Conservation (phyloP, 1,140 invertebrate genomes). For the Hylaeus anthracinus region DNA sequence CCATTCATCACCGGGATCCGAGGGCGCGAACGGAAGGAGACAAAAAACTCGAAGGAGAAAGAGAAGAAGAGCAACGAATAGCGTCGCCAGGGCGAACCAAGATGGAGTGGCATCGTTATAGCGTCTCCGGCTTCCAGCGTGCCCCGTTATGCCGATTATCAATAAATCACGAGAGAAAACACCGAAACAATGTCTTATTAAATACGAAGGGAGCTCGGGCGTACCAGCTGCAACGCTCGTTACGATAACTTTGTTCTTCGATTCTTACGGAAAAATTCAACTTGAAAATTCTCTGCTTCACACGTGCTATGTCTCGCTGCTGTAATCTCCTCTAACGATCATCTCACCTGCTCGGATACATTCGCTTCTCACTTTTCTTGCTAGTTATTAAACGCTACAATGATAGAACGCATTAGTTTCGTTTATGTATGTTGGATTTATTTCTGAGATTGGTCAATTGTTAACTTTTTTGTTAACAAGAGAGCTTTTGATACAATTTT, state of each 20-base stretch:
- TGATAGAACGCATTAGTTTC: no score
- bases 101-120: slow-evolving; percentile 60
- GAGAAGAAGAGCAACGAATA: slow-evolving; percentile 54
- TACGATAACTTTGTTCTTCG: background rate
- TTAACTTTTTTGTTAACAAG: no score
- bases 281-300: no score
- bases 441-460: no score
- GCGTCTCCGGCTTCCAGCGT: slow-evolving; percentile 34
- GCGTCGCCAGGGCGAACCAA: slow-evolving; percentile 50
- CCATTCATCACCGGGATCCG: slow-evolving; percentile 67
- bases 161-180: slow-evolving; percentile 42
- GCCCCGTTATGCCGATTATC: slow-evolving; percentile 52
- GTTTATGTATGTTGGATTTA: no score
- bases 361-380: no score
- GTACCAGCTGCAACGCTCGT: slow-evolving; percentile 26
- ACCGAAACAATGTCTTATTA: slow-evolving; percentile 33
- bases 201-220: background rate
- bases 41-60: slow-evolving; percentile 52
- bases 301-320: no score
- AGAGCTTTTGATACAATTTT: no score
- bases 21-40: slow-evolving; percentile 63
- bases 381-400: no score
- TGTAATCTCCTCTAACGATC: no score
- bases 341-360: no score
- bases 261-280: background rate